Evolutionary conservation across 2,113 vertebrate genomes (phyloP), one percentile per base, ranked within the genome.

Genomic region (Pangasianodon hypophthalmus): DNA sequence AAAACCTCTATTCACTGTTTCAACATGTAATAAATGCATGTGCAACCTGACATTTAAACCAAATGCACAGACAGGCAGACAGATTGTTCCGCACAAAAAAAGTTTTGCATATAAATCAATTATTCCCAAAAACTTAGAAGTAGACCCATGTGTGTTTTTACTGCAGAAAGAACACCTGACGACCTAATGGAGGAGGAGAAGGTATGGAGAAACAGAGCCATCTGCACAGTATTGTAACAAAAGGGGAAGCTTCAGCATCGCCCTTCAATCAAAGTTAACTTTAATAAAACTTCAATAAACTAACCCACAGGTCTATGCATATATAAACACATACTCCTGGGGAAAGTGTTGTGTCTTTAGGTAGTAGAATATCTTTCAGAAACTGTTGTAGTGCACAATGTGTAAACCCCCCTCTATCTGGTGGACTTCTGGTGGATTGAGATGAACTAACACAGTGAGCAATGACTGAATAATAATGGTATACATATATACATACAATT

Each of bases 241-340:
- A 73, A 37, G 6, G 69, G 92, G 89, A 91, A 52, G 85, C 41
- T 81, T 16, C 29, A 48, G 87, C 84, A 62, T 87, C 83, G 90
- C 81, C 88, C 88, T 64, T 90, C 37, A 77, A 41, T 19, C 73
- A 41, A 92, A 94, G 84, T 93, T 90, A 82, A 91, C 90, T 90
- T 89, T 11, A 64, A 13, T 64, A 29, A 54, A 56, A 56, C 54
- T 50, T 10, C 1, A 50, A 50, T 50, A 10, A 50, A 50, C 50
- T 50, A 56, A 54, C 52, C 52, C 52, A 52, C 50, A 52, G 50
- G 50, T 52, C 50, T 52, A 52, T 52, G 13, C 9, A 37, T 71
- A 37, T 18, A 32, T 18, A 37, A 71, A 71, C 29, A 5, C 67
- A 71, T 16, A 7, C 29, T 16, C 67, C 67, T 37, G n/a, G 13